Percentiles rank a stretch among this genome's conserved stretches.
phyloP scores from a whole-genome alignment of 1,140 invertebrate species.

The Pseudobourletiella spinata region DNA sequence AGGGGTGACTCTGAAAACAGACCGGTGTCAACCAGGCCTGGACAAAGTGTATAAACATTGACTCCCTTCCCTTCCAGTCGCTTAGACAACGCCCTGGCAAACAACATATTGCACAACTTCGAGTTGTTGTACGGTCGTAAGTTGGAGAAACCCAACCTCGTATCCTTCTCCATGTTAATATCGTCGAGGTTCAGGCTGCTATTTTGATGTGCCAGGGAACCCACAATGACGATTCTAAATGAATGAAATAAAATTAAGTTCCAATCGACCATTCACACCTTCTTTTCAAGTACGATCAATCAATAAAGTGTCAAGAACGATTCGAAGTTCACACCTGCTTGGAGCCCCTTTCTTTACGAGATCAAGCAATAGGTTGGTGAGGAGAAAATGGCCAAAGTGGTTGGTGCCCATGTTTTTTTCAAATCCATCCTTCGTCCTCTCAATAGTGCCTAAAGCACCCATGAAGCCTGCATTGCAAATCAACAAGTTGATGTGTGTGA shows the following conservation, averaged over 20 bases:
- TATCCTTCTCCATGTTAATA: constrained; percentile 39
- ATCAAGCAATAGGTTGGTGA: constrained; percentile 42
- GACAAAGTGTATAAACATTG: constrained; percentile 44
- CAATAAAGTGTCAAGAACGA: no score
- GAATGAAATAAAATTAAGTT: not conserved
- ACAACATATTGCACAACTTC: constrained; percentile 41
- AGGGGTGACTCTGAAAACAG: not conserved
- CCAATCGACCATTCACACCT: no score
- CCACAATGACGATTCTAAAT: constrained; percentile 9
- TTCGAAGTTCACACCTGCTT: constrained; percentile 14
- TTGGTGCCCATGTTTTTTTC: constrained; percentile 24
- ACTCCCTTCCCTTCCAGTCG: constrained; percentile 40
- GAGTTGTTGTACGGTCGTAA: constrained; percentile 43
- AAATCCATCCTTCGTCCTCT: constrained; percentile 4
- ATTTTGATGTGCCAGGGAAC: constrained; percentile 3
- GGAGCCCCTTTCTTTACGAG: constrained; percentile 17
- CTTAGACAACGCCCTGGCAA: constrained; percentile 39
- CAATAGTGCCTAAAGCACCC: not conserved
- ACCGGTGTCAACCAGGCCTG: constrained; percentile 45
- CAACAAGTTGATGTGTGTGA: constrained; percentile 10
- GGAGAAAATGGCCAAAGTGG: constrained; percentile 45
- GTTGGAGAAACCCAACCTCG: constrained; percentile 33
- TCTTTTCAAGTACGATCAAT: no score
- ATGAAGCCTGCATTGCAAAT: constrained; percentile 4
- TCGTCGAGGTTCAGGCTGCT: constrained; percentile 40